phyloP scores from a whole-genome alignment of 2,888 invertebrate genomes.

The Nasonovia ribisnigri region DNA sequence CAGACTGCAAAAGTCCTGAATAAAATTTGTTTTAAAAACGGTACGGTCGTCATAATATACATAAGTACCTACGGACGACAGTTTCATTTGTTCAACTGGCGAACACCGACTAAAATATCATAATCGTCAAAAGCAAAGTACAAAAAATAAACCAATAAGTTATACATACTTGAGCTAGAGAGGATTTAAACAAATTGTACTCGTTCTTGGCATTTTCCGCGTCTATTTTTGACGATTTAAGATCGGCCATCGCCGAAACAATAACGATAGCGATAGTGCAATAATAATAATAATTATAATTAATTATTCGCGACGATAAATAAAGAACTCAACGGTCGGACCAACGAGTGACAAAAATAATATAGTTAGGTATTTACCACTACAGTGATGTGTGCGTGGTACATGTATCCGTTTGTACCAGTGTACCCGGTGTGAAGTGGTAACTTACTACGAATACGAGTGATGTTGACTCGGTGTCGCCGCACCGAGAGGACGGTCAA shows the following conservation, averaged over 20 bases:
- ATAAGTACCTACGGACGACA: no score
- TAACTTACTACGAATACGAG: background rate
- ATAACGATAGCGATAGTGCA: background rate
- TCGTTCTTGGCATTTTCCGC: constrained; percentile 15
- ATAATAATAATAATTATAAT: background rate
- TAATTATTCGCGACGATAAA: background rate
- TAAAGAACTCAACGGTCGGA: background rate
- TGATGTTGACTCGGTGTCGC: background rate
- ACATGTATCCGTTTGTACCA: background rate
- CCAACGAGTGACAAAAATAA: background rate
- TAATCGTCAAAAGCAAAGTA: background rate
- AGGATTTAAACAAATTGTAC: constrained; percentile 33
- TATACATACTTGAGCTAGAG: constrained; percentile 51
- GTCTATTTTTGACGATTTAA: constrained; percentile 25
- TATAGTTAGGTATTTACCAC: background rate
- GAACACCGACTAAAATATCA: background rate
- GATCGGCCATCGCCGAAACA: constrained; percentile 18
- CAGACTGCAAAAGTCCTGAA: background rate
- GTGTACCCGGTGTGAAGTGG: constrained; percentile 18
- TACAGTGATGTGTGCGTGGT: background rate
- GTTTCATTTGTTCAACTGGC: no score
- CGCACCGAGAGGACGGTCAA: constrained; percentile 45
- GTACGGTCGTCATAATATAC: background rate
- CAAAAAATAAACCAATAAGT: background rate
- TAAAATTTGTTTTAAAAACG: background rate